These are phyloP conservation scores for Todiramphus chloris DNA, from an alignment of 2,113 vertebrate species.

Conservation along the genomic window DNA sequence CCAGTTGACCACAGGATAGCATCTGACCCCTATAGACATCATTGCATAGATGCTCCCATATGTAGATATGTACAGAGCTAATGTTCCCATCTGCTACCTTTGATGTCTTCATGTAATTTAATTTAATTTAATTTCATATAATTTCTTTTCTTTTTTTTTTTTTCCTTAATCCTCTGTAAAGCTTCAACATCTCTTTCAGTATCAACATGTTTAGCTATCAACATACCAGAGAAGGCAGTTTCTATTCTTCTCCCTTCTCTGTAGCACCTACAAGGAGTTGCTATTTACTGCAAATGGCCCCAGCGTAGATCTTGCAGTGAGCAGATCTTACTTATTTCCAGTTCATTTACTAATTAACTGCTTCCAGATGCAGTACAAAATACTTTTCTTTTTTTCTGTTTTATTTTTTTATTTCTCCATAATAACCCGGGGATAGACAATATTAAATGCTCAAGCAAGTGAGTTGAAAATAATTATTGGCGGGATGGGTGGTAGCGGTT, in stretches of 20 bases:
- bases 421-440: not conserved
- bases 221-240: not conserved
- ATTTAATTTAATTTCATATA: not conserved
- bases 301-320: not conserved
- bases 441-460: constrained; percentile 5
- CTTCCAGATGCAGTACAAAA: constrained; percentile 47
- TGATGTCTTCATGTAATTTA: not conserved
- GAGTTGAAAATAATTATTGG: not conserved
- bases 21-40: not conserved
- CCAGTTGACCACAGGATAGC: not conserved
- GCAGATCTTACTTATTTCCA: constrained; percentile 38
- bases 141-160: too few species aligned
- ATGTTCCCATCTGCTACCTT: not conserved
- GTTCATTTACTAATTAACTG: constrained; percentile 53
- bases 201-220: not conserved
- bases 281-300: not conserved
- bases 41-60: not conserved
- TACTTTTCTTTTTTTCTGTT: not conserved
- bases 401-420: not conserved
- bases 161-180: not conserved
- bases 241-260: not conserved
- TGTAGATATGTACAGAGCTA: not conserved
- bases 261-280: not conserved
- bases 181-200: not conserved
- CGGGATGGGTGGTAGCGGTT: not conserved